A percentile compares a stretch with the other conserved stretches of the same genome.
Conservation (phyloP, 2,797 vertebrate genomes). For the Furcifer pardalis region DNA sequence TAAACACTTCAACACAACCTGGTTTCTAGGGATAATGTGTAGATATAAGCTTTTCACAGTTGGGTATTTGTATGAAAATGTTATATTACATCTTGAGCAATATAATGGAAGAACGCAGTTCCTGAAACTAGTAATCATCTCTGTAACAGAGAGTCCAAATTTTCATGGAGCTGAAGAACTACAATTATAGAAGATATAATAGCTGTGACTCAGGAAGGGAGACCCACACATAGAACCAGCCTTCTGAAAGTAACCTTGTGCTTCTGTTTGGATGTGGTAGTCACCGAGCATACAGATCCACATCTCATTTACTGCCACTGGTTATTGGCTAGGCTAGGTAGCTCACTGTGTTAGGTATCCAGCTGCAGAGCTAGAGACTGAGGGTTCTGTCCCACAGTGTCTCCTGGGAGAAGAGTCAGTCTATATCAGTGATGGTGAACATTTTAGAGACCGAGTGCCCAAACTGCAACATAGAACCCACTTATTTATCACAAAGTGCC, state of each 20-base stretch:
- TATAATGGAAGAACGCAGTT: not conserved
- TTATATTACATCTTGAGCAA: not conserved
- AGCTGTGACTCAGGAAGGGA: not conserved
- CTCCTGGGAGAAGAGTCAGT: too few species aligned
- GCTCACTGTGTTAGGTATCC: too few species aligned
- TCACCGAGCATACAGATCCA: not conserved
- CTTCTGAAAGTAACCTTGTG: not conserved
- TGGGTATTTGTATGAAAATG: not conserved
- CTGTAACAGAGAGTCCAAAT: not conserved
- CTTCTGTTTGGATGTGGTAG: not conserved
- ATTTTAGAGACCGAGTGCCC: too few species aligned
- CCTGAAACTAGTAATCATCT: not conserved
- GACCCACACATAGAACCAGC: not conserved
- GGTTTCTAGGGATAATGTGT: not conserved
- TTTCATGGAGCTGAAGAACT: not conserved
- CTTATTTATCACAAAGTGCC: too few species aligned
- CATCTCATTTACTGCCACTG: not conserved
- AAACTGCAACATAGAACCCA: too few species aligned
- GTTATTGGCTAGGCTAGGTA: too few species aligned
- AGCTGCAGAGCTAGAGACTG: too few species aligned
- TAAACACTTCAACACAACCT: not conserved
- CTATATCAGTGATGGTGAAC: too few species aligned
- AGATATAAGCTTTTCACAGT: not conserved
- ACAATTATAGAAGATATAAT: not conserved
- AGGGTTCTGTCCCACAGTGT: too few species aligned